Conservation (phyloP, 2,113 vertebrate species). For the Petaurus breviceps region DNA sequence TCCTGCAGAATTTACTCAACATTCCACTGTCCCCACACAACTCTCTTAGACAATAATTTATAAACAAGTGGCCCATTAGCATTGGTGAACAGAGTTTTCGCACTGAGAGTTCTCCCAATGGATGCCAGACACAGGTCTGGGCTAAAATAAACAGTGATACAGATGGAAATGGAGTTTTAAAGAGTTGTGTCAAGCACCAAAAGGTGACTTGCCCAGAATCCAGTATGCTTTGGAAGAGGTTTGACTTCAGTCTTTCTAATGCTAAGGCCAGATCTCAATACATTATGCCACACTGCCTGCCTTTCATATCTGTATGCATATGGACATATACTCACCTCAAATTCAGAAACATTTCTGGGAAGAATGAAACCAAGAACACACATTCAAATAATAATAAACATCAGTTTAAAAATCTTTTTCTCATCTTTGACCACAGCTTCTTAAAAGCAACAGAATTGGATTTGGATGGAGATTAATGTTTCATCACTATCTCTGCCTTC, state of each 20-base stretch:
- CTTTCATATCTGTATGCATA: neutral
- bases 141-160: neutral
- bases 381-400: neutral
- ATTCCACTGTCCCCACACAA: neutral
- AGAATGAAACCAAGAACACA: neutral
- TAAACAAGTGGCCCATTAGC: neutral
- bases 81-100: neutral
- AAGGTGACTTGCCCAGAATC: neutral
- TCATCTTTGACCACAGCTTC: neutral
- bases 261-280: neutral
- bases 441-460: neutral
- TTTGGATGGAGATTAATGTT: neutral
- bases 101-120: neutral
- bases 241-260: neutral
- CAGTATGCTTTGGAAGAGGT: neutral
- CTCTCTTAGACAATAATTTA: neutral
- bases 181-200: neutral
- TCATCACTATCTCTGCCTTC: neutral
- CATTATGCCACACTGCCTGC: neutral
- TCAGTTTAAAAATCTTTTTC: conserved; percentile 5
- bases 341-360: neutral
- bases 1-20: neutral
- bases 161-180: neutral
- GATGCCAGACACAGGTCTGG: neutral
- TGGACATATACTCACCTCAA: neutral